These are phyloP conservation scores for Prietella phreatophila DNA, from an alignment of 2,113 vertebrate genomes.

Conservation along the genomic window DNA sequence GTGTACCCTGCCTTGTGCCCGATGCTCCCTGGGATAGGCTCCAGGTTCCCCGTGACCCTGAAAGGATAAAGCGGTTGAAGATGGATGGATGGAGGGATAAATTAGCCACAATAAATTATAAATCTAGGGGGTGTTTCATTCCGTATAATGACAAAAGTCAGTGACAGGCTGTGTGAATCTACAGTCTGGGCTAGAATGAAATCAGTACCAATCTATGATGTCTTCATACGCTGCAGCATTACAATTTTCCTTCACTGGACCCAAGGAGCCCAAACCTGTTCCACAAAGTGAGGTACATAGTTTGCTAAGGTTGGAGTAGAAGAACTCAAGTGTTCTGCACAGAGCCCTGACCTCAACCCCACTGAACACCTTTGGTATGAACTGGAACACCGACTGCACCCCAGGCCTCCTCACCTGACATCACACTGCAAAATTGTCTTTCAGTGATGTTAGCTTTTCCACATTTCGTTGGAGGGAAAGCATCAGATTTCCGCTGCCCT, in stretches of 20 bases:
- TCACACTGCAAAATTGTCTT: too few species aligned
- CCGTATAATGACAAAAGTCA: background rate
- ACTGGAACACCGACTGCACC: background rate
- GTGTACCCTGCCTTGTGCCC: too few species aligned
- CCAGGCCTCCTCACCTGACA: background rate
- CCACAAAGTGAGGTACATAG: background rate
- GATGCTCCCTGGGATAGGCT: too few species aligned
- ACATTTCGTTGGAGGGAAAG: too few species aligned
- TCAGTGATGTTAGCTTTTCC: too few species aligned
- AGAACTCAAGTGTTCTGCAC: background rate
- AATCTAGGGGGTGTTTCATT: background rate
- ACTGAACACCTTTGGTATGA: background rate
- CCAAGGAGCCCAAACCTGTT: background rate
- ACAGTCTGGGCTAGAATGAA: background rate
- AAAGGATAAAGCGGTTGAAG: too few species aligned
- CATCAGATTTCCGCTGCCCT: too few species aligned
- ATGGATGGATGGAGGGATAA: background rate
- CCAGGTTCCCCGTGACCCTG: too few species aligned
- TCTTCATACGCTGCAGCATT: background rate
- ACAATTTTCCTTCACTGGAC: background rate
- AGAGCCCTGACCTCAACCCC: background rate
- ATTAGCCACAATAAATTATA: too few species aligned
- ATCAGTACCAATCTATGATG: background rate
- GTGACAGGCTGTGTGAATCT: background rate
- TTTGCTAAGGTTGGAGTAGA: background rate